Evolutionary conservation across 2,797 vertebrate species (phyloP), one percentile per base, ranked within the genome.

Genomic region (Megalops cyprinoides): DNA sequence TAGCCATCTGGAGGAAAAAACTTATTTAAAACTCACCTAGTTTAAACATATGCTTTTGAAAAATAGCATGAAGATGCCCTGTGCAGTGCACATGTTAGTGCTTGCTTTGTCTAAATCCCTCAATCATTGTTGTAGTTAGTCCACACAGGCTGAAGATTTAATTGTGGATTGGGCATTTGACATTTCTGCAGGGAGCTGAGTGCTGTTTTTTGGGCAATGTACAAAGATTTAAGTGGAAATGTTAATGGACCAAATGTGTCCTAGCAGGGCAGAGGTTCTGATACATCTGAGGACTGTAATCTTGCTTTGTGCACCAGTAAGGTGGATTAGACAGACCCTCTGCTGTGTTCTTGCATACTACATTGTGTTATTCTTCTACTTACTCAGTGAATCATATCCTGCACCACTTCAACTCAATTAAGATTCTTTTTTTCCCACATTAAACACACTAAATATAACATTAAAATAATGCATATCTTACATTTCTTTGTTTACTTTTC

Each of bases 361-460:
- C 18, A 77, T 4, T n/a, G n/a, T n/a, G n/a, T n/a, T n/a, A n/a
- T n/a, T n/a, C n/a, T n/a, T n/a, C n/a, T n/a, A n/a, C 56, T 56
- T 34, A 56, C 20, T 77, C 75, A 58, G 7, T 10, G 37, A n/a
- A n/a, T n/a, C n/a, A 60, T 77, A 39, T 77, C 18, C 53, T 39
- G 53, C 53, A 58, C 23, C 37, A 39, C 20, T 25, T 20, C 0
- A 39, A 37, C 6, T 18, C 25, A 42, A 77, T 51, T 44, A 58
- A 31, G 58, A 51, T 25, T 51, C 74, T 49, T 12, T 49, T 51
- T 75, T 12, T 31, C 48, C n/a, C 14, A 55, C 14, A 55, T 1
- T 15, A 1, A 2, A 55, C 34, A 39, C 23, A 77, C 10, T 58
- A 15, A 10, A 5, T 37, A 5, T 39, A 77, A 44, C 25, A 44